Evolutionary conservation across 2,797 vertebrate species (phyloP).

Genomic region (Sarcoramphus papa): DNA sequence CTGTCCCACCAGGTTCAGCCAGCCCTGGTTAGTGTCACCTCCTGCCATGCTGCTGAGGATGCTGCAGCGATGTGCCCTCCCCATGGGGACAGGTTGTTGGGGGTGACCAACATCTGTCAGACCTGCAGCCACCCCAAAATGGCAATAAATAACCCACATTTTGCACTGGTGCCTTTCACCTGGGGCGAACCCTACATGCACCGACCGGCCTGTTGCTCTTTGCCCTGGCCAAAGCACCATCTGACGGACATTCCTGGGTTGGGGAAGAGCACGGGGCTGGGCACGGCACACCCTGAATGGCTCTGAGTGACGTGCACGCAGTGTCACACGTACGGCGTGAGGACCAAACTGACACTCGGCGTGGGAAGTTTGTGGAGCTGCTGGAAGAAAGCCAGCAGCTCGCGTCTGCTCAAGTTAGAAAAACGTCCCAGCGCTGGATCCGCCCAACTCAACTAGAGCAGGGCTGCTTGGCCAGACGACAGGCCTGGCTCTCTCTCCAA

Average conservation of each 20-base stretch:
- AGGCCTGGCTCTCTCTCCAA: constrained; percentile 59
- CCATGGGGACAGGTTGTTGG: background rate
- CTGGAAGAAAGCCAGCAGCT: background rate
- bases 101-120: background rate
- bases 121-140: background rate
- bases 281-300: fast-evolving
- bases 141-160: background rate
- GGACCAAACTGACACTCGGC: background rate
- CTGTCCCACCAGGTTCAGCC: background rate
- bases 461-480: constrained; percentile 59
- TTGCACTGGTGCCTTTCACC: background rate
- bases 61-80: background rate
- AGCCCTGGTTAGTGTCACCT: background rate
- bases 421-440: constrained; percentile 13
- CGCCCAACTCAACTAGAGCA: constrained; percentile 5
- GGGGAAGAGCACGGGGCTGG: background rate
- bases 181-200: fast-evolving
- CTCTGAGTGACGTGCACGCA: background rate
- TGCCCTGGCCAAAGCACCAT: background rate
- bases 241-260: fast-evolving
- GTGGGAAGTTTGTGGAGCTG: background rate
- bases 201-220: fast-evolving
- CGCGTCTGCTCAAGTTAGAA: background rate
- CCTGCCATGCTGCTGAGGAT: background rate
- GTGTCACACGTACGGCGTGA: fast-evolving